phyloP scores from a whole-genome alignment of 1,140 invertebrate species.

The Tetragonula clypearis region DNA sequence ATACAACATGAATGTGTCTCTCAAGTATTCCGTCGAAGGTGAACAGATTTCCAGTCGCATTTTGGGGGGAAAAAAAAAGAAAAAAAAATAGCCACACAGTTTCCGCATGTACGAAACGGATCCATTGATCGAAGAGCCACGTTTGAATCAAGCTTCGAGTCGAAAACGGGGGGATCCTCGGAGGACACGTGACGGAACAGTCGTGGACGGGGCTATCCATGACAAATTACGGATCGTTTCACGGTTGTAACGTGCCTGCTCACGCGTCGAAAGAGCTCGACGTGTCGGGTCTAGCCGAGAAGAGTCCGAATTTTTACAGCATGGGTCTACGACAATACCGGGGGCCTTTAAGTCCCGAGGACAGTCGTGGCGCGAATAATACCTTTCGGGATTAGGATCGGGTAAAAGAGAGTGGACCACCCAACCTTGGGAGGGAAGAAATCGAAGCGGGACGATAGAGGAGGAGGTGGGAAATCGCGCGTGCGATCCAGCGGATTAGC shows the following conservation, averaged over 20 bases:
- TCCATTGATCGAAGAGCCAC: conserved; percentile 15
- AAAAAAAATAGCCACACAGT: neutral
- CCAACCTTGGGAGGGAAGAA: conserved; percentile 54
- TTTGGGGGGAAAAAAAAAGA: neutral
- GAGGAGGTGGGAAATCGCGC: conserved; percentile 61
- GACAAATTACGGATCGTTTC: conserved; percentile 77
- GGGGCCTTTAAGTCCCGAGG: conserved; percentile 60
- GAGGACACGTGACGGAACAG: conserved; percentile 48
- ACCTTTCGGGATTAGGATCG: conserved; percentile 73
- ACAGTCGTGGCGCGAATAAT: conserved; percentile 76
- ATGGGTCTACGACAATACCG: conserved; percentile 57
- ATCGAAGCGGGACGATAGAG: neutral
- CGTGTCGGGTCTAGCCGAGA: conserved; percentile 54
- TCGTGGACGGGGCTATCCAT: conserved; percentile 42
- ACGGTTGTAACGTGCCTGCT: conserved; percentile 70
- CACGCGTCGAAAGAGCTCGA: conserved; percentile 36
- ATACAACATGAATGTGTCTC: too few species aligned
- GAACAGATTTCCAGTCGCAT: neutral
- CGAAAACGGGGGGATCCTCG: conserved; percentile 2
- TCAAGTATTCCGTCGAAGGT: neutral
- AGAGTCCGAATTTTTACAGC: conserved; percentile 51
- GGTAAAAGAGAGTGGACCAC: conserved; percentile 69
- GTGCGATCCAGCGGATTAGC: conserved; percentile 62
- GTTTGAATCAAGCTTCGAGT: conserved; percentile 17
- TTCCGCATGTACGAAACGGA: neutral